Conservation (phyloP, 2,888 invertebrate species). For the Drosophila incognita region DNA sequence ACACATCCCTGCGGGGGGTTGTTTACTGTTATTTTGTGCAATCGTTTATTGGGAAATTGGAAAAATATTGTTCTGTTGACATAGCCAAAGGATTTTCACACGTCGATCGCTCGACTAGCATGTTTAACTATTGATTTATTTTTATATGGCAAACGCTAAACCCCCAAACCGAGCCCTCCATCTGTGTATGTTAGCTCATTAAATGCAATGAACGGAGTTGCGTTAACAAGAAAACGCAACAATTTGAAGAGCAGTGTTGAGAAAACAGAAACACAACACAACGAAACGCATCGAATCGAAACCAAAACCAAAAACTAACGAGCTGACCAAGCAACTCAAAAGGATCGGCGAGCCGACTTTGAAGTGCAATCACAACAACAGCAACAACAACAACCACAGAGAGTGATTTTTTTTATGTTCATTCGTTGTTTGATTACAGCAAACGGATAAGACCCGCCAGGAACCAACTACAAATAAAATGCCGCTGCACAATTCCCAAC, state of each 20-base stretch:
- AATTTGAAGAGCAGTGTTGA: slow-evolving; percentile 35
- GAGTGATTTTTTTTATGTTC: slow-evolving; percentile 67
- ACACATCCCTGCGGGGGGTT: slow-evolving; percentile 26
- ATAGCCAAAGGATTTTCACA: slow-evolving; percentile 75
- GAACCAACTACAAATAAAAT: slow-evolving; percentile 64
- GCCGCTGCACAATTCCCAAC: slow-evolving; percentile 36
- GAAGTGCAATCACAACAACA: slow-evolving; percentile 53
- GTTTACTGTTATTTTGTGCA: slow-evolving; percentile 53
- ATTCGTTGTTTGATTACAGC: slow-evolving; percentile 76
- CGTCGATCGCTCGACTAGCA: slow-evolving; percentile 50
- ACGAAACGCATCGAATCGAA: slow-evolving; percentile 41
- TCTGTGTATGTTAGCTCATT: slow-evolving; percentile 54
- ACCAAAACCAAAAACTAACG: slow-evolving; percentile 57
- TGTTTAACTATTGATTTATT: slow-evolving; percentile 74
- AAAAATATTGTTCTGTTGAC: slow-evolving; percentile 70
- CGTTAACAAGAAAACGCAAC: slow-evolving; percentile 71
- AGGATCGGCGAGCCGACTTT: slow-evolving; percentile 67
- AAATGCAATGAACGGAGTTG: slow-evolving; percentile 56
- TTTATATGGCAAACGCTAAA: slow-evolving; percentile 20
- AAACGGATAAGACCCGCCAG: slow-evolving; percentile 70
- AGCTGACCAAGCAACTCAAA: slow-evolving; percentile 56
- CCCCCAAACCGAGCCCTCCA: neutral
- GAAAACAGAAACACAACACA: slow-evolving; percentile 27
- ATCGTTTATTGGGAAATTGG: slow-evolving; percentile 59
- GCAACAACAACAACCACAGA: slow-evolving; percentile 25